phyloP scores from a whole-genome alignment of 2,888 invertebrate species.

The Lasioglossum lativentre region DNA sequence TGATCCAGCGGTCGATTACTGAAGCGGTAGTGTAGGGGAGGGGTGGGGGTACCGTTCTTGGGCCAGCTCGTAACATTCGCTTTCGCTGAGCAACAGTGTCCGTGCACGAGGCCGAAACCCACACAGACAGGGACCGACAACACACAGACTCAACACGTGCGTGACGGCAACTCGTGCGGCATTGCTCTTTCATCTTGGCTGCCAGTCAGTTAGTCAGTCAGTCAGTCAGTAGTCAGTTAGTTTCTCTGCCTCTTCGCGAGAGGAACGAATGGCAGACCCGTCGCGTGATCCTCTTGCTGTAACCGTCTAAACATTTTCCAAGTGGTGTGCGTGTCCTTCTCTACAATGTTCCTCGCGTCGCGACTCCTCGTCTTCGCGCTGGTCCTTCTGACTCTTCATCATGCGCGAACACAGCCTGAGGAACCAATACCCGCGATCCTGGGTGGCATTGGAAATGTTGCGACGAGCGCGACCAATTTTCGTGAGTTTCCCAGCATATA shows the following conservation, averaged over 20 bases:
- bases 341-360: neutral
- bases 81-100: constrained; percentile 58
- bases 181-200: constrained; percentile 75
- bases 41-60: constrained; percentile 9
- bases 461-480: constrained; percentile 78
- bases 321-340: neutral
- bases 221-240: constrained; percentile 55
- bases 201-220: neutral
- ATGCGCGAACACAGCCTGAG: constrained; percentile 44
- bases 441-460: constrained; percentile 79
- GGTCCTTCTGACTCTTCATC: constrained; percentile 7
- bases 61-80: constrained; percentile 46
- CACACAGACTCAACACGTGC: neutral
- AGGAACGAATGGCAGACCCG: constrained; percentile 57
- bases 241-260: constrained; percentile 72
- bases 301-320: neutral
- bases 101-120: constrained; percentile 22
- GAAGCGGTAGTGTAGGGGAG: neutral
- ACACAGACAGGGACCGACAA: neutral
- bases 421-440: constrained; percentile 70
- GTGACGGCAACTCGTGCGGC: constrained; percentile 44
- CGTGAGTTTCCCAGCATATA: constrained; percentile 72
- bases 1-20: neutral
- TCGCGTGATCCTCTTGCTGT: neutral
- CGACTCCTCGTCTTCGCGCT: neutral